These are phyloP conservation scores for Anhinga anhinga DNA, from an alignment of 2,113 vertebrate genomes.

Conservation along the genomic window DNA sequence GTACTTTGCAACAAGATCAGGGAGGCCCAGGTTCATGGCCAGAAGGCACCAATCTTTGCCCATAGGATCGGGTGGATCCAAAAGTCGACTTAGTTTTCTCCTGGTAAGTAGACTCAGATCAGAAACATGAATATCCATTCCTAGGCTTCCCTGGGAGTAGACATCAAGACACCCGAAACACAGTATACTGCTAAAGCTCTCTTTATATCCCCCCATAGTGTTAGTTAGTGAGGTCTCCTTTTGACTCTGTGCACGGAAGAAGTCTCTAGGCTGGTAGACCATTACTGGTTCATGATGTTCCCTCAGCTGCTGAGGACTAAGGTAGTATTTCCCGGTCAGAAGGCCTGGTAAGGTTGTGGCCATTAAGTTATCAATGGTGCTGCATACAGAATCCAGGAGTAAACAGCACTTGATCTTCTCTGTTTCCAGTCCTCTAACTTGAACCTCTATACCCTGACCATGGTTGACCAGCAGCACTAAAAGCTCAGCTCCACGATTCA, in stretches of 20 bases:
- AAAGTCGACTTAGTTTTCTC: constrained; percentile 90
- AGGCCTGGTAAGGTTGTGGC: constrained; percentile 90
- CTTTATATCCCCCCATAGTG: constrained; percentile 95
- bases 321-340: constrained; percentile 90
- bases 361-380: constrained; percentile 91
- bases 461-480: constrained; percentile 94
- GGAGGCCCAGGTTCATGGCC: constrained; percentile 96
- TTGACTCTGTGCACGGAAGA: constrained; percentile 89
- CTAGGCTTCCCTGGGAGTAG: constrained; percentile 88
- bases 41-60: constrained; percentile 99
- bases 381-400: constrained; percentile 91
- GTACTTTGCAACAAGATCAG: constrained; percentile 91
- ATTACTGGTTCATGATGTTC: constrained; percentile 94
- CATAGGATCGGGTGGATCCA: constrained; percentile 94
- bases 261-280: constrained; percentile 98
- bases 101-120: constrained; percentile 88
- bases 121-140: constrained; percentile 85
- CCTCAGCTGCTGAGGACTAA: constrained; percentile 95
- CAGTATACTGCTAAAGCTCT: constrained; percentile 94
- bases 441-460: constrained; percentile 96
- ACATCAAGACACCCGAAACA: constrained; percentile 91
- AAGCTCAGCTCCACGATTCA: constrained; percentile 86
- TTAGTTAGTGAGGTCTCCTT: constrained; percentile 90
- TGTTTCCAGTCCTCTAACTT: constrained; percentile 86
- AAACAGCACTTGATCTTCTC: constrained; percentile 90